Conservation (phyloP, 2,888 invertebrate species). For the Idaea biselata region DNA sequence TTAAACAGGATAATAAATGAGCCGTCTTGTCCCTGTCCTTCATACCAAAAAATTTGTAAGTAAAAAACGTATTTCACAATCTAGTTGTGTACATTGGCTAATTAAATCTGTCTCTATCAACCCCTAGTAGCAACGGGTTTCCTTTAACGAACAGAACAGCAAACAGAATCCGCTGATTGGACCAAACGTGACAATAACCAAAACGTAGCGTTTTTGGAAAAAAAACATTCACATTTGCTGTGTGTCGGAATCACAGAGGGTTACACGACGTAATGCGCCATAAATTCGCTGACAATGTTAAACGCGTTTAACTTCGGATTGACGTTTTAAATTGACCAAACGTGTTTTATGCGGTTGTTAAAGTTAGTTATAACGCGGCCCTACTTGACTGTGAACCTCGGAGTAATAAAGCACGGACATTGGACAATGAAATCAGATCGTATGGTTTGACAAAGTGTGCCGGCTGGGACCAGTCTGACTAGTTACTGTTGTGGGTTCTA, state of each 20-base stretch:
- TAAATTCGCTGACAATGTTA: background rate
- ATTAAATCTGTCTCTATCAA: background rate
- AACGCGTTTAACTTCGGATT: background rate
- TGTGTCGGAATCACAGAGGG: background rate
- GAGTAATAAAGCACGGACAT: slow-evolving; percentile 24
- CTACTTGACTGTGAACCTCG: background rate
- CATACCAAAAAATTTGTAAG: background rate
- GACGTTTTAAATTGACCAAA: background rate
- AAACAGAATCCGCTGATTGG: background rate
- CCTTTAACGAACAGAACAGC: background rate
- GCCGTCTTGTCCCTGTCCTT: background rate
- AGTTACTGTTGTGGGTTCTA: slow-evolving; percentile 46
- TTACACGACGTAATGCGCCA: background rate
- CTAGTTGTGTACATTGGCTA: background rate
- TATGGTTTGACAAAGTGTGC: slow-evolving; percentile 45
- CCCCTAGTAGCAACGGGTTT: background rate
- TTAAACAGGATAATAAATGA: background rate
- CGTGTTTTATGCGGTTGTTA: background rate
- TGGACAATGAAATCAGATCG: slow-evolving; percentile 29
- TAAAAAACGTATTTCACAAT: background rate
- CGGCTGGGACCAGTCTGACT: slow-evolving; percentile 60
- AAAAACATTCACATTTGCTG: background rate
- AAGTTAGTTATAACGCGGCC: background rate
- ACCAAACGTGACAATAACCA: background rate
- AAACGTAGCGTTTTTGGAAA: background rate